Evolutionary conservation across 2,888 invertebrate genomes (phyloP), one percentile per base, ranked within the genome.

Genomic region (Electrophaes corylata): DNA sequence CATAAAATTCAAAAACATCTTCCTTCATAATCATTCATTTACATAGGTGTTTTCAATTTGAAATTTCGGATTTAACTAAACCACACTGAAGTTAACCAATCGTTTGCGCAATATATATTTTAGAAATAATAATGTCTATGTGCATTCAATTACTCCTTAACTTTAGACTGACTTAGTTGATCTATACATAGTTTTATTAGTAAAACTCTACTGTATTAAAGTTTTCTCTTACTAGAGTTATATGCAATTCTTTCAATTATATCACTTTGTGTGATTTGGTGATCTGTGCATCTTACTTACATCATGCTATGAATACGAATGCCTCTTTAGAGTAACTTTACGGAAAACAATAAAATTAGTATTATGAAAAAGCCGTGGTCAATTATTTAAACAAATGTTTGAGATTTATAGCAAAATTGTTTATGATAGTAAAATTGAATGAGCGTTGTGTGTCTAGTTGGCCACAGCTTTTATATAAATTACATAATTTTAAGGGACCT

Each of bases 401-500:
- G 69, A 66, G 61, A 64, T 62, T 69, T 62, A 58, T 61, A 61
- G 64, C 54, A 8, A 58, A 55, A 61, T 52, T 57, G 46, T 60
- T 70, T 67, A 64, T 72, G 64, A 64, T 70, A 66, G 64, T 66
- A 65, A 45, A 67, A 59, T 63, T 58, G 50, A 46, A 39, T 46
- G 33, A 60, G 46, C 47, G 33, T 45, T 31, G 76, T 73, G 69
- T 79, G 84, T 79, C 67, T 86, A 84, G 75, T 90, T 91, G 90
- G 88, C 83, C 90, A 86, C 87, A 72, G 88, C 83, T 88, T 84
- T 81, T 75, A 75, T 74, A 83, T 86, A 83, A 85, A 84, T 83
- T 88, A 88, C 84, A 87, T 91, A 91, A 89, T 91, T 90, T 86
- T 91, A 91, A 91, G 91, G 91, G 91, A 91, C 91, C 91, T 91